These are phyloP conservation scores for Coendou prehensilis DNA, from an alignment of 2,797 vertebrate genomes.

Conservation along the genomic window DNA sequence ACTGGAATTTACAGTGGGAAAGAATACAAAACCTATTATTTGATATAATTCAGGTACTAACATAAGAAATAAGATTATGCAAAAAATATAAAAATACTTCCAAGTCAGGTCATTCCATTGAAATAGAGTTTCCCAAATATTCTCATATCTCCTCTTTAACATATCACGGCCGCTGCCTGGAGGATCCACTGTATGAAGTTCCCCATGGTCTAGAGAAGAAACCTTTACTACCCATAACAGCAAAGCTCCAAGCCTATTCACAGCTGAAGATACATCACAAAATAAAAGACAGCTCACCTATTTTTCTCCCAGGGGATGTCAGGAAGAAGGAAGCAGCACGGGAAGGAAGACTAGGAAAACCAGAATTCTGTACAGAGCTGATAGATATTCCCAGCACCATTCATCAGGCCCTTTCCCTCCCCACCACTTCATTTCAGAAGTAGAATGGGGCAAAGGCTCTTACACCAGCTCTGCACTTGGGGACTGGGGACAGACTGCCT, in stretches of 20 bases:
- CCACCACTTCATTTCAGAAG: background rate
- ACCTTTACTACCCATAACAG: background rate
- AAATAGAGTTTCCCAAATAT: slow-evolving; percentile 12
- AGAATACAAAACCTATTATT: background rate
- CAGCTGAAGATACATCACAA: background rate
- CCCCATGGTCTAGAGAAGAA: background rate
- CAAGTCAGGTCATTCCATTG: background rate
- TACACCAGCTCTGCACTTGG: background rate
- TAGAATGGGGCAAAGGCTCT: background rate
- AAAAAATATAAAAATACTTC: background rate
- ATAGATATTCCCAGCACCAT: background rate
- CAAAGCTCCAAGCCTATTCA: background rate
- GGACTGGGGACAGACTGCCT: background rate
- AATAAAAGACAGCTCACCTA: background rate
- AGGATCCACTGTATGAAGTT: background rate
- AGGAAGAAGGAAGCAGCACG: background rate
- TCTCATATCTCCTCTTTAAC: background rate
- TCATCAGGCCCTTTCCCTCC: no score
- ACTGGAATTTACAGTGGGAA: slow-evolving; percentile 11
- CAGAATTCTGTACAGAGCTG: background rate
- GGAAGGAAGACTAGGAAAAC: background rate
- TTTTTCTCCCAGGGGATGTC: background rate
- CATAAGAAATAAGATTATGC: background rate
- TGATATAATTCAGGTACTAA: background rate
- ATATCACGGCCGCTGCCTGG: rapidly evolving